Conservation (phyloP, 2,113 vertebrate species). For the Syrmaticus mikado region DNA sequence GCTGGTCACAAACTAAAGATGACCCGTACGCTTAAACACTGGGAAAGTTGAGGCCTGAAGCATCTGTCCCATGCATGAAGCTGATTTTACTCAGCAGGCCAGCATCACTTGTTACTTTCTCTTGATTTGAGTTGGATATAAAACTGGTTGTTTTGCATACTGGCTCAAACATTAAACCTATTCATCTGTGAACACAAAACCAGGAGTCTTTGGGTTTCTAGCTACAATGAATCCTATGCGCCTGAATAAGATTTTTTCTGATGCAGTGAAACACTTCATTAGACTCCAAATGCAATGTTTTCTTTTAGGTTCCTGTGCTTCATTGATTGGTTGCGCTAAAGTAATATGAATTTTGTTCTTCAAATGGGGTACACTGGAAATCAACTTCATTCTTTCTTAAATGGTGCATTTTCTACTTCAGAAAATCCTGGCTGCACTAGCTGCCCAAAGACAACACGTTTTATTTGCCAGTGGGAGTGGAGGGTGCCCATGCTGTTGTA, state of each 20-base stretch:
- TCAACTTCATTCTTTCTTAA: background rate
- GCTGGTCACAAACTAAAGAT: background rate
- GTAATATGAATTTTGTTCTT: background rate
- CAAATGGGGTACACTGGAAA: background rate
- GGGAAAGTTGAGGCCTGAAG: fast-evolving
- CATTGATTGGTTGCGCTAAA: background rate
- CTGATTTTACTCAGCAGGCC: background rate
- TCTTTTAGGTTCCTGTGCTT: background rate
- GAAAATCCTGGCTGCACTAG: background rate
- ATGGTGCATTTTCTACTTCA: background rate
- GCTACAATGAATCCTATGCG: background rate
- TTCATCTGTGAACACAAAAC: background rate
- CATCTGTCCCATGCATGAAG: background rate
- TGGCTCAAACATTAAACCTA: background rate
- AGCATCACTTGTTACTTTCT: background rate
- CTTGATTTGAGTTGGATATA: background rate
- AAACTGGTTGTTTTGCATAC: background rate
- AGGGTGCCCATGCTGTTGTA: background rate
- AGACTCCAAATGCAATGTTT: background rate
- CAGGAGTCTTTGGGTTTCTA: background rate
- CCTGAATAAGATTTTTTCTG: background rate
- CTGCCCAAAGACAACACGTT: background rate
- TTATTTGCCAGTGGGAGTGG: background rate
- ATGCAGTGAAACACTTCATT: background rate
- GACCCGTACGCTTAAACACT: background rate